Conservation (phyloP, 2,888 invertebrate species). For the Eupithecia pulchellata region DNA sequence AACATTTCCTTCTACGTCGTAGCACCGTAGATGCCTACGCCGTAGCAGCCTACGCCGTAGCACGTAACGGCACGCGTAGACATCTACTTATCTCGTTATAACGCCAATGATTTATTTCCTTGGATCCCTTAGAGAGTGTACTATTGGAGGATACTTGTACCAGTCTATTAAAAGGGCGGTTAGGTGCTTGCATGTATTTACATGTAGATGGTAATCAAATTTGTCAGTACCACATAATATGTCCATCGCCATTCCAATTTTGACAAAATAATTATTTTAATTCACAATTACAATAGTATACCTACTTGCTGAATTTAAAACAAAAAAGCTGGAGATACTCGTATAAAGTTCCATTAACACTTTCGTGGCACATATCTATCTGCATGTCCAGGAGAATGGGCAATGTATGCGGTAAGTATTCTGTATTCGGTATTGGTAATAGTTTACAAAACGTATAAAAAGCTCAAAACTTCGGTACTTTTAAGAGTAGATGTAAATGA, state of each 20-base stretch:
- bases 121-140: neutral
- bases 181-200: neutral
- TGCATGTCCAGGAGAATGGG: too few relatives aligned
- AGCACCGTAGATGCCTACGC: slow-evolving; percentile 14
- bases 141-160: neutral
- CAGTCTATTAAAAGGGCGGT: neutral
- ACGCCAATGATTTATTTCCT: slow-evolving; percentile 40
- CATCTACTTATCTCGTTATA: slow-evolving; percentile 45
- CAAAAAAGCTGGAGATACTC: too few relatives aligned
- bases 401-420: too few relatives aligned
- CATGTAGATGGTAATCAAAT: neutral
- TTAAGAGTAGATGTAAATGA: neutral
- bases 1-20: neutral
- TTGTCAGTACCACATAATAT: neutral
- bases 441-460: neutral
- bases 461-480: neutral
- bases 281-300: too few relatives aligned
- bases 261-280: too few relatives aligned
- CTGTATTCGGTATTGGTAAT: too few relatives aligned
- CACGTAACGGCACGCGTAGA: slow-evolving; percentile 43
- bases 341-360: too few relatives aligned
- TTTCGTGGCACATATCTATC: too few relatives aligned
- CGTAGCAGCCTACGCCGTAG: slow-evolving; percentile 35
- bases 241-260: neutral
- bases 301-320: too few relatives aligned